Base-by-base conservation (phyloP, 2,113 vertebrate genomes). In the Limnothrissa miodon region DNA sequence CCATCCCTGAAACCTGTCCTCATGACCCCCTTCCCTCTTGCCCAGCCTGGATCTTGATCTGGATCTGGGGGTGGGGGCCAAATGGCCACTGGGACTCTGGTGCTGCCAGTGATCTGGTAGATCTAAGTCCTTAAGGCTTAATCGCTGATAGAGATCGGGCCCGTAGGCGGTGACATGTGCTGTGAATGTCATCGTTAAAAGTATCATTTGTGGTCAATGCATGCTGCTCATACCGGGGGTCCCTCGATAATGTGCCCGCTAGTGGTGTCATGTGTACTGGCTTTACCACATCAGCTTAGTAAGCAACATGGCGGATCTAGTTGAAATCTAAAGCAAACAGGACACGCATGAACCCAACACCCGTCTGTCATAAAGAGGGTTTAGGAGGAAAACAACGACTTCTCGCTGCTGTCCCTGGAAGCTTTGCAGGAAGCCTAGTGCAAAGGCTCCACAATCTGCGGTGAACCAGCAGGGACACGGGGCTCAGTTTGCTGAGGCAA, bases 251-350 rank as follows among this genome's bases (percentile, higher is more conserved):
- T 74, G 29, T 36, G 66, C 78, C 4, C 29, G 79, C 89, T 87
- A 91, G 42, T 59, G 4, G 85, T 74, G 33, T 74, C 66, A 74
- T 74, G 66, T 74, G 66, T 17, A 13, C 25, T 11, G 4, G 25
- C 66, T 5, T 15, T 1, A 10, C 66, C 15, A 11, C 66, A 4
- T 17, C 66, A 74, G 66, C 66, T 74, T 36, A 74, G 66, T 36
- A 36, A 89, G 83, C 82, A 79, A 44, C 29, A 25, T 44, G 82
- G 81, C 84, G 88, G 87, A 94, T 90, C 90, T 91, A 88, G 66
- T 13, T 89, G 83, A 91, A 89, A 91, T 88, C 92, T 91, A 91
- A 93, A 93, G 86, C 86, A 92, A 93, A 93, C 90, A 93, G 81
- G 78, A 79, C 66, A 80, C 81, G 85, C 87, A 84, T 86, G 85